Evolutionary conservation across 2,797 vertebrate genomes (phyloP).

Genomic region (Falco concolor): DNA sequence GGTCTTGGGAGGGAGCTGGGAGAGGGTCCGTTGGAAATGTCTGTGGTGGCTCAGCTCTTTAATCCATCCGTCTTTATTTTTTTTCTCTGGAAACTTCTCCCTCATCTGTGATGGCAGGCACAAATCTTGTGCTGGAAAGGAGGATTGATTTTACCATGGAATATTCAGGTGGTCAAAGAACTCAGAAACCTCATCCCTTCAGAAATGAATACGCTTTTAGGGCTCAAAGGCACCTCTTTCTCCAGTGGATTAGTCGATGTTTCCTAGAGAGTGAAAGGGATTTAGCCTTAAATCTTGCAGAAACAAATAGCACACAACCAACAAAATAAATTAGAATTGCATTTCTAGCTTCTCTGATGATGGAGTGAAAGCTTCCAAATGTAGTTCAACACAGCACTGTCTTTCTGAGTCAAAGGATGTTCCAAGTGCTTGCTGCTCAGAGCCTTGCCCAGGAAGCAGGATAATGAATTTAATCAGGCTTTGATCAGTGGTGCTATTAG

Average conservation of each 20-base stretch:
- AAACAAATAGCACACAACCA: background rate
- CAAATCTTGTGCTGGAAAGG: background rate
- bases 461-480: background rate
- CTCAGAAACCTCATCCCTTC: background rate
- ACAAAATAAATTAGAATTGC: background rate
- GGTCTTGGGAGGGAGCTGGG: background rate
- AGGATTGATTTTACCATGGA: background rate
- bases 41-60: background rate
- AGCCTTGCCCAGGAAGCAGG: background rate
- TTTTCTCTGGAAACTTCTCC: slow-evolving; percentile 22
- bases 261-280: slow-evolving; percentile 4
- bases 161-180: background rate
- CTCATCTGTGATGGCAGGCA: background rate
- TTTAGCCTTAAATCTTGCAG: background rate
- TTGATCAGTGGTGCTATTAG: background rate
- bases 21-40: background rate
- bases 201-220: background rate
- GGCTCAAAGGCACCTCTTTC: background rate
- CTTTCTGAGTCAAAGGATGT: background rate
- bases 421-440: background rate
- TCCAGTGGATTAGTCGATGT: background rate
- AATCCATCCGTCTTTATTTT: background rate
- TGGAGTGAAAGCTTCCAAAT: background rate
- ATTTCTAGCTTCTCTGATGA: background rate
- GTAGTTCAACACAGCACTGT: background rate